Percentiles rank a stretch among this genome's conserved stretches.
Conservation (phyloP, 2,113 vertebrate species). For the Datnioides undecimradiatus region DNA sequence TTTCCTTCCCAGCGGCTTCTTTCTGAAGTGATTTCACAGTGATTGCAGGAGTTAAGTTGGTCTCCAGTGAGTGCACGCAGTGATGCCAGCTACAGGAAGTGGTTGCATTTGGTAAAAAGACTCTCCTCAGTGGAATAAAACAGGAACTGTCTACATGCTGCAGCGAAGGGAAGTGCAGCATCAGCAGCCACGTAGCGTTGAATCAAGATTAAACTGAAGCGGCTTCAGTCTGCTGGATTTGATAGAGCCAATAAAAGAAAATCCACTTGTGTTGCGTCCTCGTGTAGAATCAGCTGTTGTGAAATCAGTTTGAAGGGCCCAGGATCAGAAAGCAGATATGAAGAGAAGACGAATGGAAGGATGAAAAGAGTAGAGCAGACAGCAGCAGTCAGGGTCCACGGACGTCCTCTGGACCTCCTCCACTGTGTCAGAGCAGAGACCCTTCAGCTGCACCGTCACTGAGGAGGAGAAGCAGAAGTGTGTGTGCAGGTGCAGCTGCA, state of each 20-base stretch:
- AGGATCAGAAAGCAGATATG: not conserved
- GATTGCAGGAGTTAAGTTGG: too few species aligned
- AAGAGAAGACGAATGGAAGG: too few species aligned
- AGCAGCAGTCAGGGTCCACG: too few species aligned
- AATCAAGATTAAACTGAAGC: slow-evolving; percentile 6
- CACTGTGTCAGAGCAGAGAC: too few species aligned
- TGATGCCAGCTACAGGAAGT: too few species aligned
- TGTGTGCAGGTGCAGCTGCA: too few species aligned
- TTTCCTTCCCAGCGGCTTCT: not conserved
- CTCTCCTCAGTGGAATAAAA: not conserved
- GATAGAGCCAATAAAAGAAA: not conserved
- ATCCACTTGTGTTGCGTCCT: not conserved
- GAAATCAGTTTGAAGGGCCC: not conserved
- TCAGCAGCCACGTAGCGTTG: not conserved
- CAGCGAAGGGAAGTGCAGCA: not conserved
- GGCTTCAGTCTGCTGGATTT: slow-evolving; percentile 5
- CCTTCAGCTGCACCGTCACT: too few species aligned
- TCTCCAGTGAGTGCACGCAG: too few species aligned
- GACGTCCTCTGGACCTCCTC: too few species aligned
- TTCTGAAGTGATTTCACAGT: not conserved
- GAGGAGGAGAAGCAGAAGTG: too few species aligned
- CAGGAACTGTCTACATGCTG: not conserved
- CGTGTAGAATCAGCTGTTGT: not conserved
- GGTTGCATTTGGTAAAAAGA: not conserved
- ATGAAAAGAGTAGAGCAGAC: too few species aligned